Evolutionary conservation across 2,113 vertebrate species (phyloP).

Genomic region (Pteruthius melanotis): DNA sequence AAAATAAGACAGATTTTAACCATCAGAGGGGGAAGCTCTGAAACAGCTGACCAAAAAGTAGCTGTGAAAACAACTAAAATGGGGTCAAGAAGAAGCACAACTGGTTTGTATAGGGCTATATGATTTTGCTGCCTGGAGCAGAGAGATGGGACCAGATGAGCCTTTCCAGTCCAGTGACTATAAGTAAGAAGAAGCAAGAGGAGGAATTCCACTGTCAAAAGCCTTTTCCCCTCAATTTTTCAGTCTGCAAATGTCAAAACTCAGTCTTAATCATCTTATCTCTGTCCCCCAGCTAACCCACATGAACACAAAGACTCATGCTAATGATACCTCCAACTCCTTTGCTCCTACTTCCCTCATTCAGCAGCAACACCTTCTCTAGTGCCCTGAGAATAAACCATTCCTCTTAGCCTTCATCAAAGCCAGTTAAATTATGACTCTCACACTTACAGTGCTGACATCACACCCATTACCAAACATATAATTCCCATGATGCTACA

Average conservation of each 20-base stretch:
- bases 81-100: not conserved
- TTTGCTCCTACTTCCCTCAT: not conserved
- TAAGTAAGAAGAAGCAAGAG: not conserved
- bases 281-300: not conserved
- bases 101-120: not conserved
- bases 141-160: not conserved
- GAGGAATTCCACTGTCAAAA: not conserved
- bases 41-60: not conserved
- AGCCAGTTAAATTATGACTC: not conserved
- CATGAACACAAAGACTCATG: not conserved
- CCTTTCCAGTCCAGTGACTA: not conserved
- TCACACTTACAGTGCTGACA: not conserved
- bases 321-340: not conserved
- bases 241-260: not conserved
- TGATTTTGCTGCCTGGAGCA: not conserved
- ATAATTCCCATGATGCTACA: not conserved
- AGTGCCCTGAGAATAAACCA: not conserved
- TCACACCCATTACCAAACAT: not conserved
- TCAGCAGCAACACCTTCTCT: not conserved
- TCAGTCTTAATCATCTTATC: not conserved
- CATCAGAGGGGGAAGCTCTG: not conserved
- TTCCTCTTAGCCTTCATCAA: not conserved
- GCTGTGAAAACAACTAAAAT: not conserved
- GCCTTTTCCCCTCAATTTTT: not conserved
- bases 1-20: not conserved